phyloP scores from a whole-genome alignment of 2,797 vertebrate species.

The Lepus oiostolus region DNA sequence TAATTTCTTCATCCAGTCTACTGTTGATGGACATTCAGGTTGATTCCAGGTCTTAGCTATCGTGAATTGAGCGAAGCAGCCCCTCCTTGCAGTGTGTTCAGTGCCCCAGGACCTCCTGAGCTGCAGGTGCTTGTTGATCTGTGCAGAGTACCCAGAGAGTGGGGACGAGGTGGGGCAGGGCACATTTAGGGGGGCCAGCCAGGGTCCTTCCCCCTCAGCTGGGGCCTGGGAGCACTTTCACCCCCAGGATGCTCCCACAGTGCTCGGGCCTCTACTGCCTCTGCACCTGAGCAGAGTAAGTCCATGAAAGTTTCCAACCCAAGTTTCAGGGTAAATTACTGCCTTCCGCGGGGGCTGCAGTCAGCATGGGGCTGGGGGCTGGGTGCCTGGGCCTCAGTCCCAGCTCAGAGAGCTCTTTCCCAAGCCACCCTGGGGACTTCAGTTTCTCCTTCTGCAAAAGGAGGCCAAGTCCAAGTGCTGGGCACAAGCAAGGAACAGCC shows the following conservation, averaged over 20 bases:
- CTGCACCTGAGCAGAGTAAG: background rate
- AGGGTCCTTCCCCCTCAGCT: background rate
- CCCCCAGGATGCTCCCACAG: background rate
- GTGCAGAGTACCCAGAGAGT: accelerated
- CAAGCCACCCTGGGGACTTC: accelerated
- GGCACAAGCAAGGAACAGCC: background rate
- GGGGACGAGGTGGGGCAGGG: background rate
- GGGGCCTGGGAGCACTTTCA: background rate
- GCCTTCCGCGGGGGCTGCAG: accelerated
- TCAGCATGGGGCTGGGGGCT: background rate
- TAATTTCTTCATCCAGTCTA: too few species aligned
- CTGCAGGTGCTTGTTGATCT: background rate
- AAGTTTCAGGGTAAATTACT: background rate
- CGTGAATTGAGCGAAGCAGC: background rate
- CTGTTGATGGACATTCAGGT: too few species aligned
- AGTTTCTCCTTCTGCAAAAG: background rate
- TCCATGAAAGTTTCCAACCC: background rate
- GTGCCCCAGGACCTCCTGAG: background rate
- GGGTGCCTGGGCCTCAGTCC: too few species aligned
- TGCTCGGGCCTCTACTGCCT: background rate
- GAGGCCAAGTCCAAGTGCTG: background rate
- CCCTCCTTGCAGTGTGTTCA: background rate
- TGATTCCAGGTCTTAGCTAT: too few species aligned
- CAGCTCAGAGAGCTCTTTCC: background rate
- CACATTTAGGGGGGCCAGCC: accelerated